A percentile compares a stretch with the other conserved stretches of the same genome.
Conservation (phyloP, 2,888 invertebrate species). For the Apoda limacodes region DNA sequence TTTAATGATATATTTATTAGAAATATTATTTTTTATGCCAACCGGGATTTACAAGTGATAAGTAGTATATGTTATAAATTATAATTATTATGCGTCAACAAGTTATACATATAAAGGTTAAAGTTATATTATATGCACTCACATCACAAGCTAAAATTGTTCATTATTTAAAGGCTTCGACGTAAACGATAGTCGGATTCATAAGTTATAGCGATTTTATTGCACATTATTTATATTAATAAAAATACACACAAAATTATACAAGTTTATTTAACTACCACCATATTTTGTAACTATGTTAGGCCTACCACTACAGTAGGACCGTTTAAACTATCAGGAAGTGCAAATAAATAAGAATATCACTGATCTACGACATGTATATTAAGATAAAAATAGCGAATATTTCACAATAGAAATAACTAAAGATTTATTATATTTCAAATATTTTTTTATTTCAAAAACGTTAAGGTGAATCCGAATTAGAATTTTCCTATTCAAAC, state of each 20-base stretch:
- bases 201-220: constrained; percentile 44
- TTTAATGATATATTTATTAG: no score
- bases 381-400: constrained; percentile 51
- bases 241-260: constrained; percentile 31
- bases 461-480: no score
- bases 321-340: constrained; percentile 29
- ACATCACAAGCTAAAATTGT: constrained; percentile 39
- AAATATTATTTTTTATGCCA: no score
- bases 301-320: constrained; percentile 24
- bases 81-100: constrained; percentile 66
- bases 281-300: constrained; percentile 21
- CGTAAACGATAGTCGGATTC: constrained; percentile 35
- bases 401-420: constrained; percentile 59
- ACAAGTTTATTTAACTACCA: constrained; percentile 27
- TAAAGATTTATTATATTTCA: constrained; percentile 60
- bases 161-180: constrained; percentile 47
- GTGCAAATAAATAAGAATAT: constrained; percentile 54
- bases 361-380: constrained; percentile 43
- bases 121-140: constrained; percentile 26
- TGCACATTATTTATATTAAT: constrained; percentile 50
- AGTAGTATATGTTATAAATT: no score
- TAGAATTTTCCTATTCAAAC: no score
- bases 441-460: no score
- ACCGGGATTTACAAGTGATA: no score
- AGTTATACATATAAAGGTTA: constrained; percentile 36